phyloP scores from a whole-genome alignment of 2,797 vertebrate species.

The Sorex maritimensis region DNA sequence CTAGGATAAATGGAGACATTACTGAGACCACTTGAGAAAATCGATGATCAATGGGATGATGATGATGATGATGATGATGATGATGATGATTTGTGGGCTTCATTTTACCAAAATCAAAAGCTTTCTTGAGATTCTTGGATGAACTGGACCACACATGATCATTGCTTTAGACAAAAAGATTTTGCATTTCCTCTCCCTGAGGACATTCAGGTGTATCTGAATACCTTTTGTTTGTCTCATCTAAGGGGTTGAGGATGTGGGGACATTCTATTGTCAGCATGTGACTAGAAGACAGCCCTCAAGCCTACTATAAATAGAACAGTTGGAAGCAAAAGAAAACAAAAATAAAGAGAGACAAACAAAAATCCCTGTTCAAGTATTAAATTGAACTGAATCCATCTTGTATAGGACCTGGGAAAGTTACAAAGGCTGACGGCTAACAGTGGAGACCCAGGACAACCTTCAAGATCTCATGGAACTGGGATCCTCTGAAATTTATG shows the following conservation, averaged over 20 bases:
- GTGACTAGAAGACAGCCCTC: neutral
- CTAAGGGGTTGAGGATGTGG: neutral
- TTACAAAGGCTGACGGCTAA: neutral
- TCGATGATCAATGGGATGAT: too few species aligned
- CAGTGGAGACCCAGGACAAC: neutral
- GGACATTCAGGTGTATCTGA: neutral
- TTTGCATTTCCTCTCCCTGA: neutral
- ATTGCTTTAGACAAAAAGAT: neutral
- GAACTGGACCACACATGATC: neutral
- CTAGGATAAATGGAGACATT: too few species aligned
- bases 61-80: too few species aligned
- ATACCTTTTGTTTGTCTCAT: neutral
- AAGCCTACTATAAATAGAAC: neutral
- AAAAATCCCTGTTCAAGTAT: neutral
- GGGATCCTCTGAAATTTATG: neutral
- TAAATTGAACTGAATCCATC: neutral
- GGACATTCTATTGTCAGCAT: neutral
- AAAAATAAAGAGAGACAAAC: neutral
- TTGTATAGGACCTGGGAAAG: neutral
- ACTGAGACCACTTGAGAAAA: too few species aligned
- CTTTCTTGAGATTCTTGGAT: neutral
- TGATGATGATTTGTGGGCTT: neutral
- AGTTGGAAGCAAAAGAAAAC: neutral
- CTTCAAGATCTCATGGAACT: neutral
- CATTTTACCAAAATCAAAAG: conserved; percentile 16